A percentile compares a stretch with the other conserved stretches of the same genome.
Conservation (phyloP, 2,797 vertebrate genomes). For the Petrocephalus sullivani region DNA sequence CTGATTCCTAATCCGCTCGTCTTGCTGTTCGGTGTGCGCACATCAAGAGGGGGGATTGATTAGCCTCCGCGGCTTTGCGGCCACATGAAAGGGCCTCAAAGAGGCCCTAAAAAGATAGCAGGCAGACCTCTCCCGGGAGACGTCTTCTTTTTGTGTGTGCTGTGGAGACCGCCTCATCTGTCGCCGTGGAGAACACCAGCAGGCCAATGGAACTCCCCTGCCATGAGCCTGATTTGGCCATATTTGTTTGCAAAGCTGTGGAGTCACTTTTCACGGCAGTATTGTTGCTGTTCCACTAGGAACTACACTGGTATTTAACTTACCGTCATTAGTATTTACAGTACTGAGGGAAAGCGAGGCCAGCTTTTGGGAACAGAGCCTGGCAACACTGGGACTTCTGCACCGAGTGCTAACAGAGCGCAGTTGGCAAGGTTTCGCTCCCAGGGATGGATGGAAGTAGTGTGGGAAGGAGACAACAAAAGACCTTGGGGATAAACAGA, state of each 20-base stretch:
- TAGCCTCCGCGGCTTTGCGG: not conserved
- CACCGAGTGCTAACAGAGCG: not conserved
- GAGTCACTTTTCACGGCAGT: not conserved
- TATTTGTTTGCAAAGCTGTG: slow-evolving; percentile 10
- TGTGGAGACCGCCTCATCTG: not conserved
- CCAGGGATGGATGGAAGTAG: not conserved
- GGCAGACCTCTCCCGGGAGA: not conserved
- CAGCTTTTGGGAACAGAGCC: not conserved
- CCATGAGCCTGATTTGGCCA: not conserved
- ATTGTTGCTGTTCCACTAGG: slow-evolving; percentile 1
- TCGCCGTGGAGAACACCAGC: not conserved
- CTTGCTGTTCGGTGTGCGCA: slow-evolving; percentile 13
- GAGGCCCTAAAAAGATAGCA: not conserved
- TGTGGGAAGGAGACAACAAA: slow-evolving; percentile 5
- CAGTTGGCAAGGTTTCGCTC: not conserved
- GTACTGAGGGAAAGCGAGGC: not conserved
- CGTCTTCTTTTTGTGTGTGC: not conserved
- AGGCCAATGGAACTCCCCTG: not conserved
- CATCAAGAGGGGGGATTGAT: slow-evolving; percentile 10
- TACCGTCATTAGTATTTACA: not conserved
- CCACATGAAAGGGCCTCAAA: slow-evolving; percentile 17
- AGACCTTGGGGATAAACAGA: not conserved
- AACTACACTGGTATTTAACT: not conserved
- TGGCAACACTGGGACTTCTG: not conserved
- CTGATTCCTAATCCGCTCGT: slow-evolving; percentile 54